Base-by-base conservation (phyloP, 64 coral and sea anemone species). In the Catalaphyllia jardinei region DNA sequence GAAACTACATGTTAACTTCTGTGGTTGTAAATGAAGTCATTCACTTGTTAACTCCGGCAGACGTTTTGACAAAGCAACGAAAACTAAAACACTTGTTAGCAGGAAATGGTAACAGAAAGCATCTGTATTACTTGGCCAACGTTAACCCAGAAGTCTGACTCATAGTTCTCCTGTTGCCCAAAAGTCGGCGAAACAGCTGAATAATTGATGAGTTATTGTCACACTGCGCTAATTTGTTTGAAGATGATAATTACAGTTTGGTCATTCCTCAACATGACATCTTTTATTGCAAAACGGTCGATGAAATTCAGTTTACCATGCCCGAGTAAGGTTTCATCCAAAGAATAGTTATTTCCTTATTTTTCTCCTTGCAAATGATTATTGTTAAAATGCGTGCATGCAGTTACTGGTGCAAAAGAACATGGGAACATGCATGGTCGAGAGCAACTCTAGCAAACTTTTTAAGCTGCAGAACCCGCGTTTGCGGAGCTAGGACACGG, bases 201-300 rank as follows among this genome's bases (percentile, higher is more conserved):
- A 71, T 71, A 50, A 85, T 85, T 71, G 11, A 85, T 51, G 81
- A 51, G 22, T 15, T 85, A 2, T 71, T 50, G 29, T 60, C 27
- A 61, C 15, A 20, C 28, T 80, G 28, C 28, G 27, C 57, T 60
- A 79, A 79, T 79, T 28, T 31, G 81, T 71, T 71, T 28, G 27
- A 71, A 71, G 3, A 71, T 71, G 63, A 62, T 52, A 85, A 85
- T 85, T 85, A 27, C 8, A 65, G 54, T 57, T 25, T 22, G 5
- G 65, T 69, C 22, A 69, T 11, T 69, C 25, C 65, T 24, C 8
- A 69, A 69, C 5, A 69, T 27, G 65, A 57, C 10, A 57, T 16
- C 54, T 57, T 69, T 10, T 69, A 69, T 24, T 69, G 22, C 1
- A 69, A 67, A 69, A 69, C 35, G 19, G 33, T 50, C 65, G 65